Conservation (phyloP, 2,797 vertebrate species). For the Perodicticus potto region DNA sequence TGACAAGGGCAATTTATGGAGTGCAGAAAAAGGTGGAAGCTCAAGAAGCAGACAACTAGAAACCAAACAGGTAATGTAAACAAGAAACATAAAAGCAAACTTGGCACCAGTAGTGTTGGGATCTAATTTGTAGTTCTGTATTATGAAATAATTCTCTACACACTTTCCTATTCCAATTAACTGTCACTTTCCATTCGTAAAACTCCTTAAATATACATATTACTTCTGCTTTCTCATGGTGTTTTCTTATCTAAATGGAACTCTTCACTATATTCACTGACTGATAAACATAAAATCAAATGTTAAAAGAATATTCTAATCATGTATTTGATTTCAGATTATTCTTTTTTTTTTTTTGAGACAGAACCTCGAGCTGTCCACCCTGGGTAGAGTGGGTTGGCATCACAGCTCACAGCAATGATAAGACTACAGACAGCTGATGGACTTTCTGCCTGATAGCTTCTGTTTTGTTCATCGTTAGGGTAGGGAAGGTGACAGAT, state of each 20-base stretch:
- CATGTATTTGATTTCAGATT: neutral
- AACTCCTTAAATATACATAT: neutral
- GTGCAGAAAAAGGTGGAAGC: conserved; percentile 87
- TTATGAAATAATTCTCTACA: neutral
- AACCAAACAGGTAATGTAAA: conserved; percentile 84
- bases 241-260: neutral
- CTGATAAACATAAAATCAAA: neutral
- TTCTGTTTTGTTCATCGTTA: neutral
- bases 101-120: neutral
- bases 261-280: neutral
- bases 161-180: neutral
- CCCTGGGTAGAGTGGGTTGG: too few species aligned
- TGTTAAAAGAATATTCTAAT: neutral
- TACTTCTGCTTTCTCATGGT: neutral
- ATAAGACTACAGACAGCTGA: neutral
- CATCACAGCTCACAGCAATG: too few species aligned
- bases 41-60: conserved; percentile 81
- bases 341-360: too few species aligned
- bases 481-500: neutral
- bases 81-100: neutral
- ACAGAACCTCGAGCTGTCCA: too few species aligned
- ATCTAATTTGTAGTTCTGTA: neutral
- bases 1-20: conserved; percentile 92
- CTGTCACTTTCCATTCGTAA: neutral
- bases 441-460: neutral